phyloP scores from a whole-genome alignment of 2,113 vertebrate species.

The Sigmodon hispidus region DNA sequence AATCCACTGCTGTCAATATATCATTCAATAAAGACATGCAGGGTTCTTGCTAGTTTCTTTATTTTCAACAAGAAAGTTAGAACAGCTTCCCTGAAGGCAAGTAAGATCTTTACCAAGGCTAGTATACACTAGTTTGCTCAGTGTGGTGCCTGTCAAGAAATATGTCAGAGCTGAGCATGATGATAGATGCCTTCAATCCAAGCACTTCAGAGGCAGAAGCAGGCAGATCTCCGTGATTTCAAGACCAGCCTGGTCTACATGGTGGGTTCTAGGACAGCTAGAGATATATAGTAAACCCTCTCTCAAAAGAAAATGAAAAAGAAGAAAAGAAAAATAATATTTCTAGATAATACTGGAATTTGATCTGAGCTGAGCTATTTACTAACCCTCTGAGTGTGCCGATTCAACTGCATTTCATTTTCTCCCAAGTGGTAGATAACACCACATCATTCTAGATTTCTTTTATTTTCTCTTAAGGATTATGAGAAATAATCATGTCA shows the following conservation, averaged over 20 bases:
- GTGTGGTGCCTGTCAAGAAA: neutral
- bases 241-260: neutral
- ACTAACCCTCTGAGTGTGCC: neutral
- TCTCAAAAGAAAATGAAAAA: neutral
- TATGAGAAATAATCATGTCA: neutral
- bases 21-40: conserved; percentile 40
- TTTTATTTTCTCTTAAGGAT: conserved; percentile 10
- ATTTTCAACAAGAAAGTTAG: conserved; percentile 27
- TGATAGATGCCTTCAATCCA: neutral
- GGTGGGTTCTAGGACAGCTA: neutral
- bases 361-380: conserved; percentile 10
- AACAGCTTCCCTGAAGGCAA: neutral
- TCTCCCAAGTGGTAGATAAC: neutral
- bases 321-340: neutral
- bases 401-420: neutral
- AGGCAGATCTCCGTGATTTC: neutral
- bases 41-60: neutral
- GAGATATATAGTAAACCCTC: neutral
- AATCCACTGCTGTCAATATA: conserved; percentile 8
- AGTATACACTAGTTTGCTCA: neutral
- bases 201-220: neutral
- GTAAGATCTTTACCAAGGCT: neutral
- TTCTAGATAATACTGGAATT: neutral
- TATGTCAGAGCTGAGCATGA: neutral
- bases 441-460: neutral